phyloP scores from a whole-genome alignment of 2,113 vertebrate species.

The Mesocricetus auratus region DNA sequence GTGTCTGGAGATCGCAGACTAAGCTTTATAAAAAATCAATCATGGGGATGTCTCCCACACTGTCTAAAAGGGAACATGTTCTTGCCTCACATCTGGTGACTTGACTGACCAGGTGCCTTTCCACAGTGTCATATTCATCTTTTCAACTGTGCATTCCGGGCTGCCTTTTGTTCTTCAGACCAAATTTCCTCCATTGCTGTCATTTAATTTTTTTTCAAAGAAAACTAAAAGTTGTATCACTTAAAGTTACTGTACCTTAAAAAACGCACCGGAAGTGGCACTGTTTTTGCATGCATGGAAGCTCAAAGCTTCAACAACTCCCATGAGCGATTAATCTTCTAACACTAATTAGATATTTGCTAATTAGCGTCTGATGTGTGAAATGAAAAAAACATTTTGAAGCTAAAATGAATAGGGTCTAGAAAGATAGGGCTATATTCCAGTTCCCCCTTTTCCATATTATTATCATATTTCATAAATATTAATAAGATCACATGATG shows the following conservation, averaged over 20 bases:
- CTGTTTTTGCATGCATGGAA: slow-evolving; percentile 89
- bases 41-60: neutral
- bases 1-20: neutral
- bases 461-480: slow-evolving; percentile 93
- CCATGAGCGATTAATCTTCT: slow-evolving; percentile 96
- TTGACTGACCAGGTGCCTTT: neutral
- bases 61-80: neutral
- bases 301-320: slow-evolving; percentile 91
- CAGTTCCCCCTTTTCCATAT: slow-evolving; percentile 88
- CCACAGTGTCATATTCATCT: neutral
- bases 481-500: slow-evolving; percentile 93
- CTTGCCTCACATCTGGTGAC: neutral
- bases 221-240: slow-evolving; percentile 87
- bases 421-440: slow-evolving; percentile 90
- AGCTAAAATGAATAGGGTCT: slow-evolving; percentile 91
- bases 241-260: slow-evolving; percentile 92
- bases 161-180: slow-evolving; percentile 68
- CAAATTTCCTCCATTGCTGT: slow-evolving; percentile 77
- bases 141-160: slow-evolving; percentile 50
- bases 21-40: neutral
- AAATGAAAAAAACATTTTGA: slow-evolving; percentile 95
- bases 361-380: slow-evolving; percentile 97
- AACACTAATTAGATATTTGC: slow-evolving; percentile 98
- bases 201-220: slow-evolving; percentile 80
- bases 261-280: slow-evolving; percentile 89